Evolutionary conservation across 2,888 invertebrate species (phyloP), one percentile per base, ranked within the genome.

Genomic region (Rhingia rostrata): DNA sequence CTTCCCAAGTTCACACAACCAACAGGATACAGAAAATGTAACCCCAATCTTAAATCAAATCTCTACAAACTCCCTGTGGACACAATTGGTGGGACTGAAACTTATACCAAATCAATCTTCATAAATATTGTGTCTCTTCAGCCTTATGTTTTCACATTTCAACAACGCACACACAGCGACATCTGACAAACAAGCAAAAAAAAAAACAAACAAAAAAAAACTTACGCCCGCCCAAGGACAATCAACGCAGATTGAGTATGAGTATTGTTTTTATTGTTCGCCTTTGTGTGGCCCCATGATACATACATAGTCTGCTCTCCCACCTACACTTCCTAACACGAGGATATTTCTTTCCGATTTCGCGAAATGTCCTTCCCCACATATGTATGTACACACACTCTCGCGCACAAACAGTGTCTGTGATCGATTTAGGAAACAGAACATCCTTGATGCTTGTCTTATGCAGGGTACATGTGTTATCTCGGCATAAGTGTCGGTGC

Each of bases 401-500:
- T n/a, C n/a, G n/a, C n/a, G n/a, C n/a, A n/a, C 22, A 22, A 22
- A 22, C 22, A 22, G 22, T 3, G 32, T 6, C 33, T 9, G 45
- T 61, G 35, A 54, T 64, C 58, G 58, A 49, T 60, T 60, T 56
- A 56, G 63, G 45, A 47, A 54, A 64, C n/a, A 32, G 14, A 39
- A 54, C 73, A 63, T 73, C 73, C 12, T 54, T 73, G 73, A 49
- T 41, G 53, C 51, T 32, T 60, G 35, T 51, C 43, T 49, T 9
- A n/a, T 58, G 66, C 39, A 63, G 22, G 22, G 43, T 45, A 45
- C 73, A 66, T 66, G 66, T 60, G 75, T 41, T 66, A 66, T 58
- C 51, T 10, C 35, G 43, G 66, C 66, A 41, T 3, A 51, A 60
- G 45, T 60, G 53, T 60, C 60, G 32, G 43, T 32, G 14, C 32